Percentiles rank a stretch among this genome's conserved stretches.
phyloP scores from a whole-genome alignment of 1,140 invertebrate genomes.

The Bombus waltoni region DNA sequence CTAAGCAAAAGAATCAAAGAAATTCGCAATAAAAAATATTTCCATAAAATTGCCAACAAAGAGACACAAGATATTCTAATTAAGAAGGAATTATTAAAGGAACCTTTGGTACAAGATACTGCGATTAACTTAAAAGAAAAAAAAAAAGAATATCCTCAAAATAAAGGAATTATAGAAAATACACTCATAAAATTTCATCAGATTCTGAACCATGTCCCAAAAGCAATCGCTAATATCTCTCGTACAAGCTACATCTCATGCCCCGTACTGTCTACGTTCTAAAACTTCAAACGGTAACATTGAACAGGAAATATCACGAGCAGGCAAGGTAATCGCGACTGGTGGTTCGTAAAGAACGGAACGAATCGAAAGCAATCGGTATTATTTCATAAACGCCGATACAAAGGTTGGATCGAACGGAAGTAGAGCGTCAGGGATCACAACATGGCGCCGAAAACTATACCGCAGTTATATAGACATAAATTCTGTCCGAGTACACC shows the following conservation, averaged over 20 bases:
- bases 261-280: not conserved
- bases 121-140: too few species aligned
- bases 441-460: constrained; percentile 51
- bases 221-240: too few species aligned
- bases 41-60: too few species aligned
- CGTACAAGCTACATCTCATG: too few species aligned
- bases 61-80: too few species aligned
- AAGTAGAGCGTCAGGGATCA: constrained; percentile 29
- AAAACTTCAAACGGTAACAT: not conserved
- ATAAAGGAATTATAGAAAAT: not conserved
- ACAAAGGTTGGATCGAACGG: constrained; percentile 10
- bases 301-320: not conserved
- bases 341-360: not conserved
- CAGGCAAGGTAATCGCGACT: not conserved
- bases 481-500: constrained; percentile 44
- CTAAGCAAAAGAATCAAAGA: too few species aligned
- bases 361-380: not conserved
- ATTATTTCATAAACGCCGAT: constrained; percentile 34
- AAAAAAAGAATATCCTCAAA: too few species aligned
- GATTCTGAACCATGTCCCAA: too few species aligned
- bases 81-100: too few species aligned
- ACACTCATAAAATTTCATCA: not conserved
- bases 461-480: constrained; percentile 58
- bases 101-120: too few species aligned
- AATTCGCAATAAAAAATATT: too few species aligned